Evolutionary conservation across 2,113 vertebrate species (phyloP).

Genomic region (Mobula birostris): DNA sequence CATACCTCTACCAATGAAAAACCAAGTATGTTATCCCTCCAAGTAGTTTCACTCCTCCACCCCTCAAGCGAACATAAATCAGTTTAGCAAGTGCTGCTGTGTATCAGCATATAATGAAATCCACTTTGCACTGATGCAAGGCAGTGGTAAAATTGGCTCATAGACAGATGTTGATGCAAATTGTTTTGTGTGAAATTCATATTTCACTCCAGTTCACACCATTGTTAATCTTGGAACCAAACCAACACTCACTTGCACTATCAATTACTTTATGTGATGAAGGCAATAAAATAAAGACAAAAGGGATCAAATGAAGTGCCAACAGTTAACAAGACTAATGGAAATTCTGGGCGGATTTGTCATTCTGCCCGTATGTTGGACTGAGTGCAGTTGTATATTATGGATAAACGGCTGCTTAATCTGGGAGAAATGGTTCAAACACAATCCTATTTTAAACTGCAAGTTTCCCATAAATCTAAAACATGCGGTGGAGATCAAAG

Average conservation of each 20-base stretch:
- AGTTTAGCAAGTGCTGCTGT: neutral
- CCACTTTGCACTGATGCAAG: neutral
- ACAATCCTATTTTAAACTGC: neutral
- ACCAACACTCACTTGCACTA: too few relatives aligned
- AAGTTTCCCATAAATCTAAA: neutral
- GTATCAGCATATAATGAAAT: neutral
- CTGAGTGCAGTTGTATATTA: too few relatives aligned
- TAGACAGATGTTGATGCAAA: too few relatives aligned
- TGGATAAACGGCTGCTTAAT: neutral
- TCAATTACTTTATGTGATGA: too few relatives aligned
- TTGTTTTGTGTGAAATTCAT: too few relatives aligned
- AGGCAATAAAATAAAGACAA: too few relatives aligned
- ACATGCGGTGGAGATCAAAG: neutral
- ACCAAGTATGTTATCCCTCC: neutral
- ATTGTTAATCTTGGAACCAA: too few relatives aligned
- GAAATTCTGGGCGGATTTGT: neutral
- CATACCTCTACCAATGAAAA: neutral
- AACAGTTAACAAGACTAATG: neutral
- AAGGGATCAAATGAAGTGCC: neutral
- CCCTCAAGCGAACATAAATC: neutral
- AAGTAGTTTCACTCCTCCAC: neutral
- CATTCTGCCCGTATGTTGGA: too few relatives aligned
- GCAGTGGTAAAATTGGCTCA: neutral
- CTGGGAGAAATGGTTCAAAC: neutral
- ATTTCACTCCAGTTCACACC: too few relatives aligned